These are phyloP conservation scores for Mellilla xanthometata DNA, from an alignment of 2,888 invertebrate genomes.

Conservation along the genomic window DNA sequence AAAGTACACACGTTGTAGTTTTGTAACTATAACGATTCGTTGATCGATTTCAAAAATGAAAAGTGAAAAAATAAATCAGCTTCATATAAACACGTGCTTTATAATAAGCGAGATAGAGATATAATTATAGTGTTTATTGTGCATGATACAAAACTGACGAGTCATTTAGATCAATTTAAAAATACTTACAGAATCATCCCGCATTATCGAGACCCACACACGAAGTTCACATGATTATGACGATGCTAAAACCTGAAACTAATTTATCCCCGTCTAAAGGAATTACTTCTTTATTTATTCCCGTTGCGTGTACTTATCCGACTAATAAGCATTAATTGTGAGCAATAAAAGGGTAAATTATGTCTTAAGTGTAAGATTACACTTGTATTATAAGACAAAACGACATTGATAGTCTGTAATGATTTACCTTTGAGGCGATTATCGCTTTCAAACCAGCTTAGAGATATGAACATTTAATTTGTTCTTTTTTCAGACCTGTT, in stretches of 20 bases:
- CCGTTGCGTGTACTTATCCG: slow-evolving; percentile 3
- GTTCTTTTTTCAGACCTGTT: too few species aligned
- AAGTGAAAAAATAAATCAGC: too few species aligned
- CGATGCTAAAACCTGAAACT: slow-evolving; percentile 16
- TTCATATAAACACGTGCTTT: too few species aligned
- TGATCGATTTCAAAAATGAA: too few species aligned
- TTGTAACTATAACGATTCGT: too few species aligned
- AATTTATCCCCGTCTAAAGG: slow-evolving; percentile 2
- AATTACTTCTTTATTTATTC: slow-evolving; percentile 10
- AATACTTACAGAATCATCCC: slow-evolving; percentile 14
- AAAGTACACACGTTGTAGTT: too few species aligned
- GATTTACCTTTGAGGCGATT: not conserved
- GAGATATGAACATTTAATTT: too few species aligned
- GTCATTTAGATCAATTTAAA: slow-evolving; percentile 13
- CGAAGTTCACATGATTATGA: slow-evolving; percentile 13
- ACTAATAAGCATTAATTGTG: slow-evolving; percentile 14
- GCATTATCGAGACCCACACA: slow-evolving; percentile 13
- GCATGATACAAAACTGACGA: slow-evolving; percentile 2
- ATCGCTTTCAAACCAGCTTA: slow-evolving; percentile 1
- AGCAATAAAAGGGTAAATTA: slow-evolving; percentile 9
- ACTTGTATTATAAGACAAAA: slow-evolving; percentile 2
- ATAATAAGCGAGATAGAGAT: not conserved
- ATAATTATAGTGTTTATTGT: not conserved
- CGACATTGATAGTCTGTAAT: slow-evolving; percentile 5
- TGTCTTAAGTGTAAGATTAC: slow-evolving; percentile 11